Evolutionary conservation across 2,113 vertebrate species (phyloP).

Genomic region (Trogon melanurus): DNA sequence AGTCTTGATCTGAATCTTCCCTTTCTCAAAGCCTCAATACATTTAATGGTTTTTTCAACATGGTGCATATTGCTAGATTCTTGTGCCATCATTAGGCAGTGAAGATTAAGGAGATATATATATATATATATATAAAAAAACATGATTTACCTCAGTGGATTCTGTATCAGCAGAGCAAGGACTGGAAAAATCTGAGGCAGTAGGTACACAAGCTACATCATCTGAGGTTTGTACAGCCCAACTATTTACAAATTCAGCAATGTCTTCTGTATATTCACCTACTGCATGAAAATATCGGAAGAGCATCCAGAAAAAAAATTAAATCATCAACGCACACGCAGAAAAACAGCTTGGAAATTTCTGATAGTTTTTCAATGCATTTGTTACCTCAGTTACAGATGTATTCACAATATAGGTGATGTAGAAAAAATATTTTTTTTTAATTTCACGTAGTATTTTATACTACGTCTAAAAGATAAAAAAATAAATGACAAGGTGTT

Average conservation of each 20-base stretch:
- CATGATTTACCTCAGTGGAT: slow-evolving; percentile 85
- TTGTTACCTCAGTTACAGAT: background rate
- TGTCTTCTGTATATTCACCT: slow-evolving; percentile 84
- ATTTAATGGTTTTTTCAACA: background rate
- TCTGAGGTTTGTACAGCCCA: slow-evolving; percentile 88
- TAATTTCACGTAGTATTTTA: background rate
- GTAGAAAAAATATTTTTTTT: background rate
- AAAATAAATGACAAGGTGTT: background rate
- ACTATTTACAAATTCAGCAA: slow-evolving; percentile 92
- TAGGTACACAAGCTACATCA: slow-evolving; percentile 81
- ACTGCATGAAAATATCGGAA: slow-evolving; percentile 46
- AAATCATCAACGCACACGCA: background rate
- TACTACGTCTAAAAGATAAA: background rate
- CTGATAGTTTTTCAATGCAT: background rate
- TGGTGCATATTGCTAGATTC: background rate
- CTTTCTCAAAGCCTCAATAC: background rate
- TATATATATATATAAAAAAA: background rate
- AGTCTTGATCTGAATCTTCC: background rate
- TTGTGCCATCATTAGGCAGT: background rate
- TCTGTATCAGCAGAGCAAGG: slow-evolving; percentile 87
- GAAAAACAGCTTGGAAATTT: background rate
- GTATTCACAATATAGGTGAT: fast-evolving
- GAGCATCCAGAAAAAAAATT: background rate
- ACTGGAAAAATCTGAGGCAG: slow-evolving; percentile 88
- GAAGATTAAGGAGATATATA: background rate